Percentiles rank a stretch among this genome's conserved stretches.
Evolutionary conservation across 2,888 invertebrate genomes (phyloP).

Genomic region (Stenoptilia bipunctidactyla): DNA sequence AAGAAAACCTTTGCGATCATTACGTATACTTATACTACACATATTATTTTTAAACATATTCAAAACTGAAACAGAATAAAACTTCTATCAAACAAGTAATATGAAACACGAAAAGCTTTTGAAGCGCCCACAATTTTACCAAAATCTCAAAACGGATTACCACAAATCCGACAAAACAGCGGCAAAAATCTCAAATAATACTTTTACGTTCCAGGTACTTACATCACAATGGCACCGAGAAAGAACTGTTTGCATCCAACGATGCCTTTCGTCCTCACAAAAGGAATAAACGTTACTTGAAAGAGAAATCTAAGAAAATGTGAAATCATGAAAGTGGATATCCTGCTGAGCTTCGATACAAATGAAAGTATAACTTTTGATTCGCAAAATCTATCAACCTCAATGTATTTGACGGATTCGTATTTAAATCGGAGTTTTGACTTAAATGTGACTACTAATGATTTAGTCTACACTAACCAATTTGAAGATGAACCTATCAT

Average conservation of each 20-base stretch:
- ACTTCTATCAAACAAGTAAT: too few relatives aligned
- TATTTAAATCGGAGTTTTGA: constrained; percentile 44
- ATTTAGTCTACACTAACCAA: constrained; percentile 44
- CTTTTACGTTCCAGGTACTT: constrained; percentile 23
- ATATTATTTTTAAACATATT: too few relatives aligned
- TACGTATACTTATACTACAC: too few relatives aligned
- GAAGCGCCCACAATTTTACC: too few relatives aligned
- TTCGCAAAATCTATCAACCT: constrained; percentile 45
- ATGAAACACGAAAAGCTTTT: too few relatives aligned
- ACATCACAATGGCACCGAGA: constrained; percentile 21
- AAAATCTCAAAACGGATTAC: too few relatives aligned
- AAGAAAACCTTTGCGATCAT: too few relatives aligned
- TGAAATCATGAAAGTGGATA: constrained; percentile 49
- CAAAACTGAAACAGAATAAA: too few relatives aligned
- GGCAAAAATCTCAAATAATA: too few relatives aligned
- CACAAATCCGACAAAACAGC: too few relatives aligned
- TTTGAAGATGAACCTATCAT: constrained; percentile 61
- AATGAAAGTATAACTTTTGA: constrained; percentile 43
- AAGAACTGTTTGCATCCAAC: constrained; percentile 18
- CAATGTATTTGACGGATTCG: constrained; percentile 57
- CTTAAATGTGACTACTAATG: constrained; percentile 41
- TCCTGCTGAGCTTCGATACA: constrained; percentile 32
- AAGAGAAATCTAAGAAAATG: constrained; percentile 26
- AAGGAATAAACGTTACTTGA: constrained; percentile 38
- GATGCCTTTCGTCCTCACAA: constrained; percentile 26